Conservation (phyloP, 2,797 vertebrate genomes). For the Lepilemur ruficaudatus region DNA sequence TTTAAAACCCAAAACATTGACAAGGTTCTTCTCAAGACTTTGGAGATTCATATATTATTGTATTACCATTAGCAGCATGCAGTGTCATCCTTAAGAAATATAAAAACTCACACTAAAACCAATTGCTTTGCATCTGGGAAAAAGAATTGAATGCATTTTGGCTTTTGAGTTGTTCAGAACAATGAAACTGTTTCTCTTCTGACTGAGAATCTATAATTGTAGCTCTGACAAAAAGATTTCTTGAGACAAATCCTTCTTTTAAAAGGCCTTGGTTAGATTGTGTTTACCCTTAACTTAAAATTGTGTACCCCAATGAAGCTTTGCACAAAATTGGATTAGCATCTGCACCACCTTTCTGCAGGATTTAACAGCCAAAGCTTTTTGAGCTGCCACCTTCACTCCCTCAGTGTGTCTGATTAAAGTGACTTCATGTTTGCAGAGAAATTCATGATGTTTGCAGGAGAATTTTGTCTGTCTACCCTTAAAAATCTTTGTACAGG, state of each 20-base stretch:
- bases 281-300: constrained; percentile 56
- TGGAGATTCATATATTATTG: neutral
- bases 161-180: constrained; percentile 52
- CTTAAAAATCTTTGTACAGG: constrained; percentile 5
- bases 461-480: neutral
- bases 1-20: neutral
- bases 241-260: constrained; percentile 48
- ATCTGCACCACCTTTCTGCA: neutral
- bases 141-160: constrained; percentile 44
- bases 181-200: constrained; percentile 35
- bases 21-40: neutral
- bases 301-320: neutral
- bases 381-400: neutral
- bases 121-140: neutral
- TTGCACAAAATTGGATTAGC: neutral
- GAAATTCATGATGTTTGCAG: neutral
- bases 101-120: constrained; percentile 17
- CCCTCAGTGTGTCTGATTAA: neutral
- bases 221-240: constrained; percentile 22
- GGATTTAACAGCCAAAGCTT: neutral
- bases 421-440: neutral
- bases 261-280: constrained; percentile 21
- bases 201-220: constrained; percentile 16
- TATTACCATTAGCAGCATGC: neutral
- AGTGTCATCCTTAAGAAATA: constrained; percentile 16